Conservation (phyloP, 2,888 invertebrate species). For the Orthonevra nobilis region DNA sequence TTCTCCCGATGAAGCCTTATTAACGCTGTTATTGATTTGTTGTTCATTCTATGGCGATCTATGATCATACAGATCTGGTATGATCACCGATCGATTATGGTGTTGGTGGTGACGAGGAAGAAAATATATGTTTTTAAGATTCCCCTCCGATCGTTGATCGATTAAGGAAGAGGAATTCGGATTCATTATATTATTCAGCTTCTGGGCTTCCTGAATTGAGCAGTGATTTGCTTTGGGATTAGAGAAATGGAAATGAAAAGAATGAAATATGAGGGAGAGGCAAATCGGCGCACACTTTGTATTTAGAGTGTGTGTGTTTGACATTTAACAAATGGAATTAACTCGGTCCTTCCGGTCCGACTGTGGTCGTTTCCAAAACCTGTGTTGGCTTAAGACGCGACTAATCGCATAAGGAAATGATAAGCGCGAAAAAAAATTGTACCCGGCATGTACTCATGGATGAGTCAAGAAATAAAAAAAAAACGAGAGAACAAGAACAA, state of each 20-base stretch:
- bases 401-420: conserved; percentile 64
- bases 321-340: conserved; percentile 45
- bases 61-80: conserved; percentile 3
- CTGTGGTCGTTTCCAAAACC: conserved; percentile 10
- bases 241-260: not conserved
- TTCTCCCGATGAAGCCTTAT: conserved; percentile 28
- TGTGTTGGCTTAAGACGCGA: conserved; percentile 48
- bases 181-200: not conserved
- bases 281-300: not conserved
- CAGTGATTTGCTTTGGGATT: conserved; percentile 2
- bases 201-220: conserved; percentile 43
- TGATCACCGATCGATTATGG: conserved; percentile 25
- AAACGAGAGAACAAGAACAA: conserved; percentile 9
- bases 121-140: conserved; percentile 2
- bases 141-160: conserved; percentile 52
- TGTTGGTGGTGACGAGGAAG: conserved; percentile 20
- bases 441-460: not conserved
- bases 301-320: conserved; percentile 2
- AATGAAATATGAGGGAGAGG: conserved; percentile 22
- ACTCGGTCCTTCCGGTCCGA: conserved; percentile 48
- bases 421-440: conserved; percentile 61
- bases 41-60: conserved; percentile 19
- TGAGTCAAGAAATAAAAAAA: conserved; percentile 8
- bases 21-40: conserved; percentile 48
- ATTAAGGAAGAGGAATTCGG: conserved; percentile 31